Conservation (phyloP, 2,113 vertebrate species). For the Oreotragus oreotragus region DNA sequence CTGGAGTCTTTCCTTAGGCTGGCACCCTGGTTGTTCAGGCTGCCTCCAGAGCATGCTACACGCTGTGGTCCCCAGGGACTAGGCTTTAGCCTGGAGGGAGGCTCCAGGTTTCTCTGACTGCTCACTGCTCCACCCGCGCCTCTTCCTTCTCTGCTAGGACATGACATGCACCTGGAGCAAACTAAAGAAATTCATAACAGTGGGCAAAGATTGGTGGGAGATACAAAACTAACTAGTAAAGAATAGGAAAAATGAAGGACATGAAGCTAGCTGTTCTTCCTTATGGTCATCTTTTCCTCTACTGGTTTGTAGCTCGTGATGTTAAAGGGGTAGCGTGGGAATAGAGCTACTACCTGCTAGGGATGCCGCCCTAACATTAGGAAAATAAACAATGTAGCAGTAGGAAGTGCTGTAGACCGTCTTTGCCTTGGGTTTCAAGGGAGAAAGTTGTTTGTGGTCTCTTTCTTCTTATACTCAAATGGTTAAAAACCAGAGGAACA, state of each 20-base stretch:
- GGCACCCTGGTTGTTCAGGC: not conserved
- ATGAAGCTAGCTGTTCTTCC: not conserved
- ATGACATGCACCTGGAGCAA: not conserved
- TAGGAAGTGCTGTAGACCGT: not conserved
- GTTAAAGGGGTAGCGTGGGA: not conserved
- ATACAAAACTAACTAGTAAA: not conserved
- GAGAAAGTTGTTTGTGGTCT: not conserved
- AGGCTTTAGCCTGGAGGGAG: not conserved
- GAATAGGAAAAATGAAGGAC: not conserved
- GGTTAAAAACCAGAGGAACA: not conserved
- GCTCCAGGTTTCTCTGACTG: not conserved
- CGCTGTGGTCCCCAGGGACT: accelerated
- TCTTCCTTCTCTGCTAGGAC: not conserved
- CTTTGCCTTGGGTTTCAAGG: not conserved
- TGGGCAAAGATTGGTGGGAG: not conserved
- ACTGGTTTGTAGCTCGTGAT: not conserved
- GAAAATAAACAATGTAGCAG: not conserved
- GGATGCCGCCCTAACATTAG: accelerated
- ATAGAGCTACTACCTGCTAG: not conserved
- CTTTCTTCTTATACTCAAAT: not conserved
- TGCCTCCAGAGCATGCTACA: not conserved
- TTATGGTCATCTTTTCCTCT: not conserved
- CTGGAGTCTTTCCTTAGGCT: not conserved
- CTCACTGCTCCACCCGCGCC: no score
- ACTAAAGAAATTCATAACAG: not conserved